phyloP scores from a whole-genome alignment of 2,888 invertebrate genomes.

The Antheraea yamamai region DNA sequence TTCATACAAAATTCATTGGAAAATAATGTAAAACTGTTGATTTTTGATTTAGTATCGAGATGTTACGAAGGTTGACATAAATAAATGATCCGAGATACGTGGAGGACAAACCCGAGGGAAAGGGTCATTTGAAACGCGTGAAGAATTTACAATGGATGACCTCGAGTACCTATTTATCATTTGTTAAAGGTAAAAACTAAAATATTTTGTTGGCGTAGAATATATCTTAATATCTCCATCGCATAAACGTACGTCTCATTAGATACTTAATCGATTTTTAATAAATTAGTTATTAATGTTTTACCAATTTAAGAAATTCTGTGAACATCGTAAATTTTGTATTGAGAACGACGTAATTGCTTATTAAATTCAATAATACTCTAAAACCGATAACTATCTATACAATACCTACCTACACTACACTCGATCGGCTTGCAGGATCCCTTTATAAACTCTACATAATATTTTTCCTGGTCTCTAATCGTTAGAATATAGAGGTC shows the following conservation, averaged over 20 bases:
- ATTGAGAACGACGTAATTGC: background rate
- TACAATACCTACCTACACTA: background rate
- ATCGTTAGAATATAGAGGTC: background rate
- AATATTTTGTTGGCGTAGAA: slow-evolving; percentile 1
- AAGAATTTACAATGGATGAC: slow-evolving; percentile 58
- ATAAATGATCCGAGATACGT: slow-evolving; percentile 39
- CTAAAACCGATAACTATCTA: background rate
- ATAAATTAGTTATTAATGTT: too few relatives aligned
- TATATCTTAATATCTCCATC: background rate
- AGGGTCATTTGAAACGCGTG: slow-evolving; percentile 56
- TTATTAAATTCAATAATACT: background rate
- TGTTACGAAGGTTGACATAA: slow-evolving; percentile 37
- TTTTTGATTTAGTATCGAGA: slow-evolving; percentile 52
- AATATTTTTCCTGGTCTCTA: background rate
- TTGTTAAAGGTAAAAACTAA: slow-evolving; percentile 6
- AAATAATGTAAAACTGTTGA: slow-evolving; percentile 30
- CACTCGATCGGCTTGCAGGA: background rate
- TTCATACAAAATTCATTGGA: background rate
- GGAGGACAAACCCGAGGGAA: slow-evolving; percentile 55
- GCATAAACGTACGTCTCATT: background rate
- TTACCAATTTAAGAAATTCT: background rate
- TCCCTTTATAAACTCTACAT: background rate
- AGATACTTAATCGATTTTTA: too few relatives aligned
- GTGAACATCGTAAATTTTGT: background rate
- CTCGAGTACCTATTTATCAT: slow-evolving; percentile 51